Evolutionary conservation across 2,888 invertebrate genomes (phyloP).

Genomic region (Gari tellinella): DNA sequence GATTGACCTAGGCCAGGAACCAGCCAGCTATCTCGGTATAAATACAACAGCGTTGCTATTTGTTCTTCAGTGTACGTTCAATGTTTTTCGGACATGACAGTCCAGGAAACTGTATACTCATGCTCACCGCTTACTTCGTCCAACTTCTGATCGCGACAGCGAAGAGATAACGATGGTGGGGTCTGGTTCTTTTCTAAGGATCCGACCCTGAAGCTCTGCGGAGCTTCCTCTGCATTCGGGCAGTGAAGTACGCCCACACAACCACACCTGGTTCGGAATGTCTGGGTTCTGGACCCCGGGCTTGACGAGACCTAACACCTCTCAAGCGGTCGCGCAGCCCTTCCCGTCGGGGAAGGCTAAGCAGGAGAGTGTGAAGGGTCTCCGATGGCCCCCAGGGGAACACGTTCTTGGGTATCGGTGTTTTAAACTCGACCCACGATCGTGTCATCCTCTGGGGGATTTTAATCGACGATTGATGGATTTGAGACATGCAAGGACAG

Average conservation of each 20-base stretch:
- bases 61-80: no score
- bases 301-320: slow-evolving; percentile 9
- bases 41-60: no score
- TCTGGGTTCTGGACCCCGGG: slow-evolving; percentile 26
- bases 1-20: no score
- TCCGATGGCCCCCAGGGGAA: slow-evolving; percentile 32
- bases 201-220: slow-evolving; percentile 30
- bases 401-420: slow-evolving; percentile 8
- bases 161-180: slow-evolving; percentile 10
- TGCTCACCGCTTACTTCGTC: slow-evolving; percentile 29
- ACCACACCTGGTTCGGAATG: slow-evolving; percentile 14
- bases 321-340: slow-evolving; percentile 40
- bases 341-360: slow-evolving; percentile 29
- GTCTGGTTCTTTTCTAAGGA: slow-evolving; percentile 35
- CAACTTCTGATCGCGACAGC: neutral
- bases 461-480: no score
- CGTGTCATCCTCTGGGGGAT: slow-evolving; percentile 34
- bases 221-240: slow-evolving; percentile 30
- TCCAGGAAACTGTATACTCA: slow-evolving; percentile 8
- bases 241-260: slow-evolving; percentile 27
- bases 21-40: no score
- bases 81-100: no score
- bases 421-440: slow-evolving; percentile 12
- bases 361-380: slow-evolving; percentile 22
- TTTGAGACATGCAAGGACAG: no score